Evolutionary conservation across 2,888 invertebrate species (phyloP).

Genomic region (Polyommatus icarus): DNA sequence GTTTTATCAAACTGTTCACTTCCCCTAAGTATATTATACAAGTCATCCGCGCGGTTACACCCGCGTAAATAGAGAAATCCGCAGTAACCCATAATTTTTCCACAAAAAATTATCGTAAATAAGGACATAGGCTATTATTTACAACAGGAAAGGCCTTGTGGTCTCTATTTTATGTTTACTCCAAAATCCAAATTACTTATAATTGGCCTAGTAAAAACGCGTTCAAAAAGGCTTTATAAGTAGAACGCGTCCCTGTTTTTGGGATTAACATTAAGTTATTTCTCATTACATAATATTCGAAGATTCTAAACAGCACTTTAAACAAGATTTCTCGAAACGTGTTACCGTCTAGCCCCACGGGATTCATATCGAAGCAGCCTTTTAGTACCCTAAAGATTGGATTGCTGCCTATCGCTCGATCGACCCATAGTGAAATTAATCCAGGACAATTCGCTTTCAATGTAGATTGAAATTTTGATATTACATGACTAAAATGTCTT

Average conservation of each 20-base stretch:
- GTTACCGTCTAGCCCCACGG: background rate
- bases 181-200: too few species aligned
- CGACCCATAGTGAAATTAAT: background rate
- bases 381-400: conserved; percentile 13
- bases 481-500: background rate
- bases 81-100: too few species aligned
- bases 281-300: background rate
- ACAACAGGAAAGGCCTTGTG: too few species aligned
- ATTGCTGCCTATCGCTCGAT: conserved; percentile 4
- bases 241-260: too few species aligned
- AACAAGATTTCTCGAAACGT: background rate
- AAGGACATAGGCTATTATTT: too few species aligned
- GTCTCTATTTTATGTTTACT: too few species aligned
- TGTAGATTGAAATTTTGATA: background rate
- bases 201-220: too few species aligned
- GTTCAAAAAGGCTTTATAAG: too few species aligned
- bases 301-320: background rate
- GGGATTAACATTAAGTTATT: background rate
- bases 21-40: background rate
- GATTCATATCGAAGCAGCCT: background rate
- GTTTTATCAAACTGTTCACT: background rate
- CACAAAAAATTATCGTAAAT: too few species aligned
- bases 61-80: background rate
- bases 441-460: background rate
- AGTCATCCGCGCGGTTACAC: background rate